Evolutionary conservation across 2,113 vertebrate species (phyloP), one percentile per base, ranked within the genome.

Genomic region (Plectropomus leopardus): DNA sequence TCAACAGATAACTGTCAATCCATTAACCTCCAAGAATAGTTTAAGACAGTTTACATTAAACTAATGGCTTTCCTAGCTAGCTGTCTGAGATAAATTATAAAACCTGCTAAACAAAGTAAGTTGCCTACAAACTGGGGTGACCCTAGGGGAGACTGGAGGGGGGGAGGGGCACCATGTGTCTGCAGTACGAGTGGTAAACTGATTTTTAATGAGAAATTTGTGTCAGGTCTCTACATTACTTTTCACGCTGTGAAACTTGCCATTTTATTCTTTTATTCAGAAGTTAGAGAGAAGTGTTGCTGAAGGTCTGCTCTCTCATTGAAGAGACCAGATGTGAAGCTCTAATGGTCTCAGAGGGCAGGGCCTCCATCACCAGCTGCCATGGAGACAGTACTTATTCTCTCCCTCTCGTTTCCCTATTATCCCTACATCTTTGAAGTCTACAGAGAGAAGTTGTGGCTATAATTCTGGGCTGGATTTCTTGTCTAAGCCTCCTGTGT

Each of bases 371-470:
- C 77, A 83, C 40, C 1, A 1, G 82, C 80, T 92, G 75, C 87
- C 78, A 89, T 75, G 79, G 83, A 85, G 75, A 84, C 80, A 5
- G 72, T 19, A n/a, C 65, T 67, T 42, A 26, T 64, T 79, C 57
- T 72, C 48, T 69, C 44, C 42, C 26, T 78, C 47, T 71, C 11
- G 23, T 85, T 87, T 40, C 28, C 69, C 65, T 80, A 72, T 85
- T 82, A 85, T 85, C 54, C 74, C 34, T 45, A 16, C 14, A 8
- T 79, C 79, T 87, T 83, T 89, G 72, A 88, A 76, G 68, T 76
- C 54, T 53, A 42, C 19, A 50, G 70, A 83, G 51, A 9, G 32
- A 83, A 58, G 80, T 45, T 59, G 54, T 57, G 65, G 65, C 76
- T 58, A 59, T 75, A 84, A 81, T 61, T 89, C 78, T 69, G 59